These are phyloP conservation scores for Thalpophila matura DNA, from an alignment of 2,888 invertebrate species.

Conservation along the genomic window DNA sequence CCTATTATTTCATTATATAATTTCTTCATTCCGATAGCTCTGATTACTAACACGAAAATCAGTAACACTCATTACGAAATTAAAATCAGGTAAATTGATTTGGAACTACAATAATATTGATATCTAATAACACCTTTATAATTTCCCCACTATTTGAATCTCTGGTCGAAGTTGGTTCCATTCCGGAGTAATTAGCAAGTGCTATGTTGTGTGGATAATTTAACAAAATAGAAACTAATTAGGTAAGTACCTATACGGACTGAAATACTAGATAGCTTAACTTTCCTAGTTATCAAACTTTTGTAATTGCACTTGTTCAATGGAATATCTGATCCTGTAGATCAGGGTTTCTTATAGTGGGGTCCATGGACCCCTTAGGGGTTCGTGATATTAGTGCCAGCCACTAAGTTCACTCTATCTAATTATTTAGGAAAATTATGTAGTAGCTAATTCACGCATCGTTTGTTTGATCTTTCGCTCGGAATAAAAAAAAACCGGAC, in stretches of 20 bases:
- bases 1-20: not conserved
- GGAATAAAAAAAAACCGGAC: no score
- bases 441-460: no score
- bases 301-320: slow-evolving; percentile 68
- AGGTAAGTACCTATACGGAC: slow-evolving; percentile 50
- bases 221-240: slow-evolving; percentile 56
- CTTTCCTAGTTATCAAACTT: slow-evolving; percentile 67
- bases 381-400: no score
- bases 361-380: no score
- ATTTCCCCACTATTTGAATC: not conserved
- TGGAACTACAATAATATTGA: not conserved
- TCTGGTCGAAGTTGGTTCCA: not conserved
- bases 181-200: slow-evolving; percentile 18
- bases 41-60: slow-evolving; percentile 11
- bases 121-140: not conserved
- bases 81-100: slow-evolving; percentile 23
- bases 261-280: slow-evolving; percentile 60
- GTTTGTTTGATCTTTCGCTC: no score
- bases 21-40: slow-evolving; percentile 23
- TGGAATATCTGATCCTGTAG: slow-evolving; percentile 32
- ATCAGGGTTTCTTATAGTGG: no score
- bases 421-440: no score
- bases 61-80: slow-evolving; percentile 6
- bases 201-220: slow-evolving; percentile 15
- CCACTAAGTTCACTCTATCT: no score